These are phyloP conservation scores for Crypturellus undulatus DNA, from an alignment of 2,113 vertebrate genomes.

Conservation along the genomic window DNA sequence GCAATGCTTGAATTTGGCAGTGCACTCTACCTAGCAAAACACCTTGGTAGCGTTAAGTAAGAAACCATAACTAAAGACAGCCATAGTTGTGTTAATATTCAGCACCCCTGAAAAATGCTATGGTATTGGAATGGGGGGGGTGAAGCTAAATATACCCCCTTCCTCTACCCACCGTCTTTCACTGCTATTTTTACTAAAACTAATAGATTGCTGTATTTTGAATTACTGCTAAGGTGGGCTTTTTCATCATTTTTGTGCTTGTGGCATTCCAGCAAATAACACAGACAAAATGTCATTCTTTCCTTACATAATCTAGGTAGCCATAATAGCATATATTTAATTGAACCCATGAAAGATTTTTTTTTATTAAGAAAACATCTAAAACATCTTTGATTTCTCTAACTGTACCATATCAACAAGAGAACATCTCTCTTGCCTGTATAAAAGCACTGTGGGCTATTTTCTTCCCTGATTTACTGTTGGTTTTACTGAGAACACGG, in stretches of 20 bases:
- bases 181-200: not conserved
- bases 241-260: not conserved
- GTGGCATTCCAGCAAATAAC: not conserved
- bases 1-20: not conserved
- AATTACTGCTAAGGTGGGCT: not conserved
- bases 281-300: not conserved
- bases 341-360: not conserved
- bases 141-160: not conserved
- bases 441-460: not conserved
- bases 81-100: not conserved
- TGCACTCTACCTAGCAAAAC: not conserved
- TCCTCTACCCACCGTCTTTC: accelerated
- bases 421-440: not conserved
- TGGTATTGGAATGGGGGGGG: not conserved
- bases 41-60: not conserved
- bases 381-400: not conserved
- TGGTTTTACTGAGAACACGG: not conserved
- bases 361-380: not conserved
- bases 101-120: accelerated
- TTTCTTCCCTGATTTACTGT: not conserved
- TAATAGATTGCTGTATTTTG: not conserved
- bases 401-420: accelerated
- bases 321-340: not conserved
- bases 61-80: not conserved
- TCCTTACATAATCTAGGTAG: not conserved